A percentile compares a stretch with the other conserved stretches of the same genome.
Evolutionary conservation across 35 echinoderm and acorn worm genomes (phyloP).

Genomic region (Apostichopus parvimensis): DNA sequence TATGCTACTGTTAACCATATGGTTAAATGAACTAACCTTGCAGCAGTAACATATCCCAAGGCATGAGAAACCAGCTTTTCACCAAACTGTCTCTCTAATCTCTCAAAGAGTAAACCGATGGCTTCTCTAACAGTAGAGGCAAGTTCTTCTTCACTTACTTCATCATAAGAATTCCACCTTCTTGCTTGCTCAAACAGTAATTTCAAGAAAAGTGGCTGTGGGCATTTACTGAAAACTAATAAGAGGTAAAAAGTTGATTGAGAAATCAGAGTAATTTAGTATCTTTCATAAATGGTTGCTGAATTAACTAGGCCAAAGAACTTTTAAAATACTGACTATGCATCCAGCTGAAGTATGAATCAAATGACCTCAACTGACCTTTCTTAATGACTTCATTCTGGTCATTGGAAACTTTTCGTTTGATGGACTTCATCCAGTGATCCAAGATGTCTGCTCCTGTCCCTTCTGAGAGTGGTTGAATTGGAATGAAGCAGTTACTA

Average conservation of each 20-base stretch:
- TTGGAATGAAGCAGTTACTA: constrained; percentile 63
- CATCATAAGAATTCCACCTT: constrained; percentile 88
- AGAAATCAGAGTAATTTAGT: background rate
- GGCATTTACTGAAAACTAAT: constrained; percentile 80
- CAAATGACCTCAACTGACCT: constrained; percentile 22
- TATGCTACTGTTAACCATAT: too few relatives aligned
- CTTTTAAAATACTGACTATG: too few relatives aligned
- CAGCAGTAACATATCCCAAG: constrained; percentile 88
- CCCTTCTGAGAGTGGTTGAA: constrained; percentile 73
- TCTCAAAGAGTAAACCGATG: constrained; percentile 83
- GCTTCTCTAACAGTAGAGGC: constrained; percentile 81
- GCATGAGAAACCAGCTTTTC: constrained; percentile 89
- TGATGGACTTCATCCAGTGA: constrained; percentile 83
- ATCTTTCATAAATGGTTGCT: too few relatives aligned
- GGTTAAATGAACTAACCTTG: constrained; percentile 63
- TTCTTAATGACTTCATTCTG: constrained; percentile 75
- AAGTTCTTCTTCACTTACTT: constrained; percentile 71
- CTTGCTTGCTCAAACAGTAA: constrained; percentile 92
- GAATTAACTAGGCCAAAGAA: too few relatives aligned
- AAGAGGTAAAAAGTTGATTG: background rate
- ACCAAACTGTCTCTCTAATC: constrained; percentile 88
- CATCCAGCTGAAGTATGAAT: background rate
- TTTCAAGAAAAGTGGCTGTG: constrained; percentile 95
- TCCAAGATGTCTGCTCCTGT: constrained; percentile 85
- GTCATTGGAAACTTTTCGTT: constrained; percentile 66